Conservation (phyloP, 1,140 invertebrate genomes). For the Vanessa atalanta region DNA sequence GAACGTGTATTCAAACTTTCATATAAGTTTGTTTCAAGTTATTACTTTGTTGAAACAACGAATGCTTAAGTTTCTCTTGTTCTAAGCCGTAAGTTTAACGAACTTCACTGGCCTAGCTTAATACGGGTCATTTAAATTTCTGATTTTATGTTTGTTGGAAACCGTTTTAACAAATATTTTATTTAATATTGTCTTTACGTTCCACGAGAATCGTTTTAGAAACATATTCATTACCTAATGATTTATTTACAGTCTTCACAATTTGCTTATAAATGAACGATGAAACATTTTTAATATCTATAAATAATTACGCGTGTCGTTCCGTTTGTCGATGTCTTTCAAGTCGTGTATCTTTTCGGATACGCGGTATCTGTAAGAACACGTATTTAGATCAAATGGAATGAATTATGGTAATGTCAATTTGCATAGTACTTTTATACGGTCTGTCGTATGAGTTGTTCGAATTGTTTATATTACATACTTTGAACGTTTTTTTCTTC, state of each 20-base stretch:
- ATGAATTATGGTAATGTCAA: constrained; percentile 31
- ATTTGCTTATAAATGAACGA: constrained; percentile 41
- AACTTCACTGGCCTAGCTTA: constrained; percentile 32
- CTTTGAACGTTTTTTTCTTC: constrained; percentile 83
- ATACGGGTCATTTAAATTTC: constrained; percentile 12
- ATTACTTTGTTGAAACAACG: constrained; percentile 17
- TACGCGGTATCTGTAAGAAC: constrained; percentile 57
- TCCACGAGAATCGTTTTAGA: constrained; percentile 68
- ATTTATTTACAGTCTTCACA: constrained; percentile 76
- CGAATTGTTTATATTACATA: constrained; percentile 45
- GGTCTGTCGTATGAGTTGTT: constrained; percentile 10
- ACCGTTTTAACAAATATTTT: constrained; percentile 33
- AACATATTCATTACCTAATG: constrained; percentile 53
- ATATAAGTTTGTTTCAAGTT: constrained; percentile 4
- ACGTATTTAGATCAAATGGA: constrained; percentile 41
- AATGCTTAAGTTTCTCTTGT: constrained; percentile 19
- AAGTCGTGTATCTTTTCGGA: constrained; percentile 55
- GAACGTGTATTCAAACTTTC: neutral
- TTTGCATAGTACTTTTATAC: neutral
- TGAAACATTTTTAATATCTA: constrained; percentile 49
- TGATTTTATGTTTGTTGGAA: constrained; percentile 33
- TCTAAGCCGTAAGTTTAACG: constrained; percentile 18
- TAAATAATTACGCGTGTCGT: constrained; percentile 62
- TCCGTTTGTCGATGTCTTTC: constrained; percentile 63
- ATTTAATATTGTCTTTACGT: constrained; percentile 75